Base-by-base conservation (phyloP, 1,140 invertebrate species). In the Drosophila punjabiensis region DNA sequence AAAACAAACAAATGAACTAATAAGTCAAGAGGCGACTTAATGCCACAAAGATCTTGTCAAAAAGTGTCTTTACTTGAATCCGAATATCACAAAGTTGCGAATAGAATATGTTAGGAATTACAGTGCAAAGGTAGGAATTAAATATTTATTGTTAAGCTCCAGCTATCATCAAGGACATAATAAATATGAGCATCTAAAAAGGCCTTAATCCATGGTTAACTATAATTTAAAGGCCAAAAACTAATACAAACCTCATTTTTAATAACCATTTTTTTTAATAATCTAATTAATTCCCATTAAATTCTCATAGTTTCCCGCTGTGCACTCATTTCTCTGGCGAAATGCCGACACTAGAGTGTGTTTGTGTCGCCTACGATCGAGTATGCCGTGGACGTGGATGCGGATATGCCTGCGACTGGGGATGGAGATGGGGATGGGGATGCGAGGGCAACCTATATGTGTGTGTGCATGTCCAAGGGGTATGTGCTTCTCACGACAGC, bases 311-410 rank as follows among this genome's bases (percentile, higher is more conserved):
- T 50, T 67, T 71, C 18, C 24, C 16, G n/a, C 18, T 39, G 70
- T 74, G 69, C 47, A 48, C 52, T 33, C 60, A 75, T 33, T 76
- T 75, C 45, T 43, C 18, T 78, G 43, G 82, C 61, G 43, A 66
- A 78, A 66, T 69, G 75, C 65, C 75, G 79, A 68, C 82, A 73
- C 70, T 65, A 32, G 67, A 80, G 65, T 70, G 79, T 87, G 79
- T 79, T 86, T 87, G 81, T 87, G 83, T 87, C 83, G 83, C 83
- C 83, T 86, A 86, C 83, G 80, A 86, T 81, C 70, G 61, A 82
- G 64, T 78, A 67, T 69, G 35, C 18, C 53, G 48, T 76, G 76
- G 61, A 50, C 67, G 69, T 86, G 75, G 71, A 65, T 67, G 56
- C 60, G 66, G 55, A 52, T 67, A 33, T 24, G 53, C 18, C 14